A percentile compares a stretch with the other conserved stretches of the same genome.
Evolutionary conservation across 2,888 invertebrate genomes (phyloP).

Genomic region (Cyaniris semiargus): DNA sequence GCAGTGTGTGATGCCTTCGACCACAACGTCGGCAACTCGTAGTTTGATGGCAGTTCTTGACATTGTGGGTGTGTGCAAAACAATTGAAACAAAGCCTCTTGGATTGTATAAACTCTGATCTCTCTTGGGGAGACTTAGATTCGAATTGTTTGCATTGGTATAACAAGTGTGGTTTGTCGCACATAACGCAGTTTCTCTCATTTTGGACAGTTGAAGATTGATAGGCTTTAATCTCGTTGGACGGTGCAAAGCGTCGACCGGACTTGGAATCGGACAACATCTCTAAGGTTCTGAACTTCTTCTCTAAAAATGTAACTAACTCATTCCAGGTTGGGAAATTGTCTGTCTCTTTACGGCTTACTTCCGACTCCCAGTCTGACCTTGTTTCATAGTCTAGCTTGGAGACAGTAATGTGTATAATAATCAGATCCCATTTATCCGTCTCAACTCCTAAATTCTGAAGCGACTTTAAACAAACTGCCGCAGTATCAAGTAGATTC

Average conservation of each 20-base stretch:
- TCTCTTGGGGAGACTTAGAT: background rate
- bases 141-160: no score
- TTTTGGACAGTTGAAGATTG: background rate
- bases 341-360: background rate
- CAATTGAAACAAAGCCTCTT: slow-evolving; percentile 10
- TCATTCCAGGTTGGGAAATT: background rate
- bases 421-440: background rate
- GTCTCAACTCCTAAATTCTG: no score
- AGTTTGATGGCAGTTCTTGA: background rate
- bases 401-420: background rate
- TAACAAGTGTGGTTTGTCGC: no score
- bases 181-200: no score
- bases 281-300: background rate
- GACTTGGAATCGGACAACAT: background rate
- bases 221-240: background rate
- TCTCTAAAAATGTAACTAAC: background rate
- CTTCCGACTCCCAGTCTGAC: background rate
- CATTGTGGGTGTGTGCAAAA: background rate
- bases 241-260: background rate
- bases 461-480: no score
- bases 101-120: background rate
- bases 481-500: no score
- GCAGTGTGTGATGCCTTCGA: background rate
- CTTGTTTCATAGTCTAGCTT: background rate
- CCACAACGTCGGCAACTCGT: slow-evolving; percentile 1